Conservation (phyloP, 1,140 invertebrate species). For the Leguminivora glycinivorella region DNA sequence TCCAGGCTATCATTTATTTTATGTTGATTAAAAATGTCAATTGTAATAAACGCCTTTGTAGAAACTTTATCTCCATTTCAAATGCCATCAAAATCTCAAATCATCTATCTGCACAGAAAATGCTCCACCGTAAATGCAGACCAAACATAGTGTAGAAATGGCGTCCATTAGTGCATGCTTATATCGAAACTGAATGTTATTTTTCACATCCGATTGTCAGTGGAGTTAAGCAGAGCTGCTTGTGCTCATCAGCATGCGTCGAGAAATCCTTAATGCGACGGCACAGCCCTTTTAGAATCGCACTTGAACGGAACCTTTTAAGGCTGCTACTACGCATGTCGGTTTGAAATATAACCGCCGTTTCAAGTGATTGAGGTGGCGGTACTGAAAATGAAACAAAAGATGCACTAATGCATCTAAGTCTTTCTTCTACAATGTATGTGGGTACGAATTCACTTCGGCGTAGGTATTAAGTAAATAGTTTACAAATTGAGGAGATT, state of each 20-base stretch:
- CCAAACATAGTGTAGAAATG: slow-evolving; percentile 11
- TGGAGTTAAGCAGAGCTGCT: slow-evolving; percentile 34
- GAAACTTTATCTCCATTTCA: slow-evolving; percentile 6
- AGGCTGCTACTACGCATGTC: slow-evolving; percentile 41
- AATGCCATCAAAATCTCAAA: slow-evolving; percentile 15
- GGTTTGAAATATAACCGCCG: slow-evolving; percentile 36
- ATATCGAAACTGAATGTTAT: slow-evolving; percentile 27
- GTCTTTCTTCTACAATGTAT: not conserved
- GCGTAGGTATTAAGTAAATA: not conserved
- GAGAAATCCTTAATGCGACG: slow-evolving; percentile 39
- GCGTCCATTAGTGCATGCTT: slow-evolving; percentile 20
- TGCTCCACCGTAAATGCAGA: not conserved
- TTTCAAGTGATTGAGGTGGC: slow-evolving; percentile 37
- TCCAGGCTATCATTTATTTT: not conserved
- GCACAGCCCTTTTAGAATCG: slow-evolving; percentile 40
- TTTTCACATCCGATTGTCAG: slow-evolving; percentile 43
- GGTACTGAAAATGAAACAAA: slow-evolving; percentile 32
- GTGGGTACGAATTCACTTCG: not conserved
- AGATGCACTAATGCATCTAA: slow-evolving; percentile 24
- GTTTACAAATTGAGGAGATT: not conserved
- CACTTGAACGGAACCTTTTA: slow-evolving; percentile 39
- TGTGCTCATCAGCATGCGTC: slow-evolving; percentile 45
- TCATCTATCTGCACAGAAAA: slow-evolving; percentile 1
- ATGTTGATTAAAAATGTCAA: not conserved
- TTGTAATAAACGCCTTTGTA: not conserved